phyloP scores from a whole-genome alignment of 2,113 vertebrate species.

The Aspiorhynchus laticeps region DNA sequence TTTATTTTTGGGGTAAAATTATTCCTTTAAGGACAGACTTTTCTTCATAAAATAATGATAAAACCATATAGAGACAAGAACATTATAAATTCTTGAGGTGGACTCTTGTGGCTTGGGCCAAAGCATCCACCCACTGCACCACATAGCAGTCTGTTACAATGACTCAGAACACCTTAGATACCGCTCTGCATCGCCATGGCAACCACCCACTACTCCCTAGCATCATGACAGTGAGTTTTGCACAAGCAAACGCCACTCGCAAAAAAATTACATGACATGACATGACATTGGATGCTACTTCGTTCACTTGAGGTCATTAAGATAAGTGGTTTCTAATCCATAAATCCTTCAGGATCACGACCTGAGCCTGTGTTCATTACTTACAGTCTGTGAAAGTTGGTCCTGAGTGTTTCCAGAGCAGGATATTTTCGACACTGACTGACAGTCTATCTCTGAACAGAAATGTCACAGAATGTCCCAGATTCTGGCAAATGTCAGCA shows the following conservation, averaged over 20 bases:
- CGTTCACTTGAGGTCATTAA: background rate
- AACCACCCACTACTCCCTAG: slow-evolving; percentile 11
- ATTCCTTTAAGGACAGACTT: background rate
- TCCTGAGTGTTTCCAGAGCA: slow-evolving; percentile 5
- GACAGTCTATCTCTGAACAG: background rate
- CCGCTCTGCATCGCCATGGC: background rate
- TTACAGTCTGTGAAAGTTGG: background rate
- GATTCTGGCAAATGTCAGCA: slow-evolving; percentile 70
- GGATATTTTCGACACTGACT: background rate
- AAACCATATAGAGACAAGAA: background rate
- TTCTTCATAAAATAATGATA: background rate
- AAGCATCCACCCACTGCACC: background rate
- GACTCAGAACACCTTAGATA: slow-evolving; percentile 21
- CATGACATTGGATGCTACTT: slow-evolving; percentile 1
- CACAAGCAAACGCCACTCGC: background rate
- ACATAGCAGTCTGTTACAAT: background rate
- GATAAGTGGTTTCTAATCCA: slow-evolving; percentile 30
- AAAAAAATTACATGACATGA: background rate
- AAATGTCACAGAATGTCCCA: slow-evolving; percentile 72
- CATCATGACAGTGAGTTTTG: background rate
- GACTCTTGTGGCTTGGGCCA: background rate
- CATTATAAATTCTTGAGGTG: background rate
- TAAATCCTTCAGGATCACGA: background rate
- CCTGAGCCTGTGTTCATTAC: background rate
- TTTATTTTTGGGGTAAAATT: too few relatives aligned